Conservation (phyloP, 30 jellyfish, hydroid and myxozoan species). For the Mastigias papua region DNA sequence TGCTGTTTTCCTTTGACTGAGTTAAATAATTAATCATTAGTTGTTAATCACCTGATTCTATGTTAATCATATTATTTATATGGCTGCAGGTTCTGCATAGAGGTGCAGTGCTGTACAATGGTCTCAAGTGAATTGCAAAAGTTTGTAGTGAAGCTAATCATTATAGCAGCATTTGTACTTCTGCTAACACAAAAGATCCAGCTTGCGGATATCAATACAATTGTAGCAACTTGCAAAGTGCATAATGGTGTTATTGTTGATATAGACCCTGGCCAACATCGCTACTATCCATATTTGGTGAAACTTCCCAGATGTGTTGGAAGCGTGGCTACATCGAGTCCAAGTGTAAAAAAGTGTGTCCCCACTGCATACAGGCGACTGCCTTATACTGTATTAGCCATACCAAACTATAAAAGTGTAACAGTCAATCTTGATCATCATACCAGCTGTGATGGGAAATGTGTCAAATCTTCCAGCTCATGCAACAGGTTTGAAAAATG, state of each 20-base stretch:
- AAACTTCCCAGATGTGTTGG: conserved; percentile 60
- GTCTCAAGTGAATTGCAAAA: background rate
- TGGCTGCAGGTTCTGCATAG: background rate
- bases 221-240: conserved; percentile 27
- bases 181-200: background rate
- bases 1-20: no score
- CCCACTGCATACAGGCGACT: background rate
- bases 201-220: background rate
- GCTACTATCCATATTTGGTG: conserved; percentile 32
- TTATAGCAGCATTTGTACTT: background rate
- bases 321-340: background rate
- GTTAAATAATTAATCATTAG: background rate
- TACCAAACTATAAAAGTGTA: background rate
- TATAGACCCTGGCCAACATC: conserved; percentile 46
- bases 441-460: conserved; percentile 21
- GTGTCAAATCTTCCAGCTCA: conserved; percentile 14
- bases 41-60: background rate
- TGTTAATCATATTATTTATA: no score
- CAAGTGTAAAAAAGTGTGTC: conserved; percentile 46
- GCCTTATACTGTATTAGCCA: background rate
- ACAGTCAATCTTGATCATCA: conserved; percentile 10
- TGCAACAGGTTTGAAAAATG: conserved; percentile 36
- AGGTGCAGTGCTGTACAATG: background rate
- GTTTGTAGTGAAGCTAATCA: background rate
- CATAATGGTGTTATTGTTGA: conserved; percentile 31